Conservation (phyloP, 2,797 vertebrate species). For the Dipus sagitta region DNA sequence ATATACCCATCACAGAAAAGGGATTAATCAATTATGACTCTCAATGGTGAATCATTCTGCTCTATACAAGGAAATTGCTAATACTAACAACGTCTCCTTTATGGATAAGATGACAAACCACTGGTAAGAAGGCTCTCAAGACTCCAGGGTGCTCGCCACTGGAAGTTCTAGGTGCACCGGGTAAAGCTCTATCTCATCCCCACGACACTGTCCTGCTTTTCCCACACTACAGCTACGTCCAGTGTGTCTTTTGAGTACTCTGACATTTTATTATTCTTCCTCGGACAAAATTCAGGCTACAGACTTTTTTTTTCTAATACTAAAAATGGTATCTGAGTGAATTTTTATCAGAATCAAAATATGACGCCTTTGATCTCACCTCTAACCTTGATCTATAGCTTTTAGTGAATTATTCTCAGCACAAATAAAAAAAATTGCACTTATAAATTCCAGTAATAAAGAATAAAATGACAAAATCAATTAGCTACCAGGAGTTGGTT, state of each 20-base stretch:
- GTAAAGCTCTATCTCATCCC: conserved; percentile 49
- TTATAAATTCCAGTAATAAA: conserved; percentile 59
- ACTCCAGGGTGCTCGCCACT: neutral
- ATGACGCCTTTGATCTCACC: neutral
- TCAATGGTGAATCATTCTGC: neutral
- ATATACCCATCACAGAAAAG: neutral
- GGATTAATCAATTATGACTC: neutral
- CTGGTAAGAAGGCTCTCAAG: neutral
- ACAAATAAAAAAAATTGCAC: neutral
- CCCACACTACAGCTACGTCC: conserved; percentile 28
- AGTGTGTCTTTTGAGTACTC: conserved; percentile 56
- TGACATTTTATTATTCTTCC: conserved; percentile 47
- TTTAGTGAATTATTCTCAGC: conserved; percentile 55
- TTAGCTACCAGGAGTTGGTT: conserved; percentile 25
- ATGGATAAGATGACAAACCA: neutral
- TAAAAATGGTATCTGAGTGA: conserved; percentile 37
- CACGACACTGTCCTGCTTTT: conserved; percentile 3
- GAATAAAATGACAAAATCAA: conserved; percentile 74
- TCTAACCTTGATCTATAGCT: neutral
- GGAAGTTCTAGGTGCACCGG: neutral
- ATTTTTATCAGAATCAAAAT: neutral
- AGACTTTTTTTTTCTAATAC: neutral
- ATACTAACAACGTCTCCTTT: neutral
- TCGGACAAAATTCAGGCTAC: conserved; percentile 59
- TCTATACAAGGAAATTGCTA: neutral